Evolutionary conservation across 2,113 vertebrate species (phyloP).

Genomic region (Xiphophorus maculatus): DNA sequence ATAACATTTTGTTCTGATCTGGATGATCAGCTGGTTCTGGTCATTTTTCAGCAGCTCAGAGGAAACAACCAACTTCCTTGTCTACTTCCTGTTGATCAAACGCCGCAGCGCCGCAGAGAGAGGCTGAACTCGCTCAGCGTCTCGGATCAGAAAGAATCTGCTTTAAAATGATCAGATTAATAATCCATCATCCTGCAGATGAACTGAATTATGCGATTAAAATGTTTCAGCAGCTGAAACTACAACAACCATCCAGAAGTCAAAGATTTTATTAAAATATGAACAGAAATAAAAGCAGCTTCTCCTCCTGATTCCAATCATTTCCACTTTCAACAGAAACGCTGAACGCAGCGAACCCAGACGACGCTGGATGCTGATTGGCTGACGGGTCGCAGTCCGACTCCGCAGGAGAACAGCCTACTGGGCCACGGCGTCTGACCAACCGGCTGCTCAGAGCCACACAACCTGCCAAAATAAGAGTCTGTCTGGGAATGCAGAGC

Average conservation of each 20-base stretch:
- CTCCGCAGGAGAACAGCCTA: background rate
- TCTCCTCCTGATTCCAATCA: too few relatives aligned
- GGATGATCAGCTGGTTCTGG: background rate
- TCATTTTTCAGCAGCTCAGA: background rate
- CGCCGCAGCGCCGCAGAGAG: background rate
- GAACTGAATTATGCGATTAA: background rate
- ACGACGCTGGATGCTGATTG: too few relatives aligned
- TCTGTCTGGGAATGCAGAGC: conserved; percentile 3
- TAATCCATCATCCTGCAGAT: background rate
- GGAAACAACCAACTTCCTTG: conserved; percentile 68
- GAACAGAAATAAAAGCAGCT: background rate
- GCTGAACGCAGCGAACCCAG: too few relatives aligned
- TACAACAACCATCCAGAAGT: background rate
- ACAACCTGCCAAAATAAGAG: conserved; percentile 34
- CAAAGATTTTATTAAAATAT: conserved; percentile 45
- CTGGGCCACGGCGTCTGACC: background rate
- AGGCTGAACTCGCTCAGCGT: too few relatives aligned
- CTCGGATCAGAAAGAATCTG: background rate
- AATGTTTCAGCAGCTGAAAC: background rate
- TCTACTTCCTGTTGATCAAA: conserved; percentile 72
- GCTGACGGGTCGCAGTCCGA: too few relatives aligned
- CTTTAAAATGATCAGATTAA: background rate
- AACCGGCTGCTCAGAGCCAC: too few relatives aligned
- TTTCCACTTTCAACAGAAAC: too few relatives aligned
- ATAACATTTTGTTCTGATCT: too few relatives aligned